Evolutionary conservation across 2,888 invertebrate species (phyloP), one percentile per base, ranked within the genome.

Genomic region (Brachyptera risi): DNA sequence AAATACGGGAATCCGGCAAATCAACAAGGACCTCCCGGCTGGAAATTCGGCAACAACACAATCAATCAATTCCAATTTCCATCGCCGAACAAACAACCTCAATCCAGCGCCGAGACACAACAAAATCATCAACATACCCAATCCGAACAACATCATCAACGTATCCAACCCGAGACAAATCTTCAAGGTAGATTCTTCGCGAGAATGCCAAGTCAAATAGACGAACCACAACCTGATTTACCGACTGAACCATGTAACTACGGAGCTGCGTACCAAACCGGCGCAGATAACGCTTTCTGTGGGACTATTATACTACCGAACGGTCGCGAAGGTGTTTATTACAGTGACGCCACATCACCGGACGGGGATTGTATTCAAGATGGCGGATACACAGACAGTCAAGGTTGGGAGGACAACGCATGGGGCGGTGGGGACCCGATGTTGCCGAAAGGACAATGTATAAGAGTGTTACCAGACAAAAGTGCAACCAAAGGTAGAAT

Each of bases 231-330:
- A 3, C n/a, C 49, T 11, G 15, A 2, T 24, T 47, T 47, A n/a
- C 49, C 49, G n/a, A 15, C 5, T 15, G 40, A 40, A n/a, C n/a
- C 4, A 5, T 4, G 4, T 5, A 9, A 15, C 13, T 40, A 40
- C 17, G 40, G 40, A 15, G n/a, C 2, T 5, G 19, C 7, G 2
- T 23, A 49, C 13, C 26, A 21, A 4, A 1, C 56, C 5, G 26
- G 37, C 1, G 24, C 7, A 1, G 51, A 56, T 11, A 50, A 54
- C 15, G 54, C 44, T 15, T 62, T 58, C 50, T 62, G 50, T 26
- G 64, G 64, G 11, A 64, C 59, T 11, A 61, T 63, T 7, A 61
- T 51, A 2, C 27, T 63, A 37, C 63, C 63, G 9, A 58, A 56
- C 61, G 61, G 61, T 5, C 54, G 40, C 13, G 54, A 59, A 27